Conservation (phyloP, 1,140 invertebrate genomes). For the Magallana angulata region DNA sequence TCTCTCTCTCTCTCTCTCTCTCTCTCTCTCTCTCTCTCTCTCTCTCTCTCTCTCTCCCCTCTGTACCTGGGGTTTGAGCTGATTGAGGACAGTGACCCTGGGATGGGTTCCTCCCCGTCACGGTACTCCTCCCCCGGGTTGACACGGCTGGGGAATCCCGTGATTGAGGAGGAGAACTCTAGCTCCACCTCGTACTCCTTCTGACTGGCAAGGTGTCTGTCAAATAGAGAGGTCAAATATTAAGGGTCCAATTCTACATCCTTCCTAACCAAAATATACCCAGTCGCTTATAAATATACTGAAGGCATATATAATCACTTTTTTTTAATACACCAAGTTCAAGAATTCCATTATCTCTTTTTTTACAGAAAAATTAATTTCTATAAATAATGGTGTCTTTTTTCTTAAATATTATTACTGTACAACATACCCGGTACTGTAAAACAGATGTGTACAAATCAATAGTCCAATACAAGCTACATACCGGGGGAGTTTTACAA, state of each 20-base stretch:
- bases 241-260: too few species aligned
- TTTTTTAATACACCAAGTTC: background rate
- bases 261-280: background rate
- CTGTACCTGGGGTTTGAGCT: constrained; percentile 34
- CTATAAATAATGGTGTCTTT: too few species aligned
- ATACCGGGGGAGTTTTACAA: constrained; percentile 76
- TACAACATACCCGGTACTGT: too few species aligned
- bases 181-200: constrained; percentile 78
- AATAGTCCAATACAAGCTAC: background rate
- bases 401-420: too few species aligned
- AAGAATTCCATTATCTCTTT: background rate
- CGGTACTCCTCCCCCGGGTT: constrained; percentile 73
- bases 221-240: too few species aligned
- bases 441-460: too few species aligned
- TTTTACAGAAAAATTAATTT: background rate
- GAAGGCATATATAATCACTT: background rate
- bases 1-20: too few species aligned
- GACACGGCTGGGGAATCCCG: constrained; percentile 73
- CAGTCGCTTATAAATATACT: background rate
- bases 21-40: too few species aligned
- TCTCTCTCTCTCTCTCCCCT: background rate
- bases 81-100: constrained; percentile 64
- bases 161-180: constrained; percentile 73
- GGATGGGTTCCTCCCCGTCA: constrained; percentile 74
- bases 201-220: constrained; percentile 76